phyloP scores from a whole-genome alignment of 2,888 invertebrate genomes.

The Cepaea hortensis region DNA sequence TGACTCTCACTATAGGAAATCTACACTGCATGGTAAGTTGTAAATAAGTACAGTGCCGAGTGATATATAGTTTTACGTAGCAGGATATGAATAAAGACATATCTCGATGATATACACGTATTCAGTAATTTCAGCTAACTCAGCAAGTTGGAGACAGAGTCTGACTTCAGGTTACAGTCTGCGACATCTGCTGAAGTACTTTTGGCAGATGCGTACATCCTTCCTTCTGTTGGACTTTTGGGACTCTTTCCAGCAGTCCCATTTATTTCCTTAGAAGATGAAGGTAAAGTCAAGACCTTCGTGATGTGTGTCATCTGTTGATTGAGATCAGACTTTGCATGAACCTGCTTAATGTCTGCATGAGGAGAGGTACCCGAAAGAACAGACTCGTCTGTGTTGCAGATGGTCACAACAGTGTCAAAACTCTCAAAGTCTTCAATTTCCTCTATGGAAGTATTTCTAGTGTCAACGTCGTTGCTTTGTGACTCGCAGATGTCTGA shows the following conservation, averaged over 20 bases:
- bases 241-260: constrained; percentile 1
- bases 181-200: neutral
- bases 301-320: neutral
- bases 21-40: no score
- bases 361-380: neutral
- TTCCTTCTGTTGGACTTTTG: neutral
- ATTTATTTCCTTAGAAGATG: neutral
- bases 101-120: neutral
- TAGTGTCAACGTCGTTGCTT: constrained; percentile 31
- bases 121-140: neutral
- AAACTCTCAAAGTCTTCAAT: constrained; percentile 31
- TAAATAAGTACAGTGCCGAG: no score
- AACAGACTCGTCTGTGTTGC: constrained; percentile 30
- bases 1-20: no score
- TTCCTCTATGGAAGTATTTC: constrained; percentile 40
- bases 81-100: no score
- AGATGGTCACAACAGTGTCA: constrained; percentile 26
- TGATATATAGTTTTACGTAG: no score
- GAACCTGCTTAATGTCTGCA: neutral
- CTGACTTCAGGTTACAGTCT: constrained; percentile 21
- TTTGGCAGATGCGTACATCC: neutral
- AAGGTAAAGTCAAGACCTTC: neutral
- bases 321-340: neutral
- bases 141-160: constrained; percentile 31
- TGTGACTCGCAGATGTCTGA: constrained; percentile 32